Evolutionary conservation across 35 echinoderm and acorn worm genomes (phyloP), one percentile per base, ranked within the genome.

Genomic region (Strongylocentrotus purpuratus): DNA sequence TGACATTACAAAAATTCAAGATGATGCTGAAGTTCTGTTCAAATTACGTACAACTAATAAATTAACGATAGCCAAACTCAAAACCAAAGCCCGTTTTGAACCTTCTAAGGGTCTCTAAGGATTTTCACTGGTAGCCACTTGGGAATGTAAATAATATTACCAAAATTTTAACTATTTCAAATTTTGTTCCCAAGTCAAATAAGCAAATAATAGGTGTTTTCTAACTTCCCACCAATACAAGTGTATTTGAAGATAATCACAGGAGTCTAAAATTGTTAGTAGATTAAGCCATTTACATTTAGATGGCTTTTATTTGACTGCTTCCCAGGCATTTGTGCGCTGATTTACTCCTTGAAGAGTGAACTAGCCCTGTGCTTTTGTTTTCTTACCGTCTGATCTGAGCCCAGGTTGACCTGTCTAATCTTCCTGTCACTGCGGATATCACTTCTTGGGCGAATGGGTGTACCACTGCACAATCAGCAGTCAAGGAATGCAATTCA

Each of bases 351-450:
- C 14, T 15, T 71, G 17, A 71, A 28, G 65, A 28, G 65, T 22
- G 25, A 22, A 28, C 1, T 4, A 78, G 28, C 22, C 65, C 65
- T 78, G 25, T 18, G 20, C 65, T 41, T 41, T 41, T 41, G 35
- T 41, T 41, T 41, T 41, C 35, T 97, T 95, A 97, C 98, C 0
- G 96, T 96, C 70, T 96, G 98, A 46, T 99, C 98, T 15, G 98
- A 99, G 0, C 93, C 94, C 86, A 99, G 85, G 55, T 99, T 99
- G 86, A 99, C 98, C 91, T 99, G 98, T 20, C 97, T 94, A 48
- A 99, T 96, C 94, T 99, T 99, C 5, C 98, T 96, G 48, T 97
- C 96, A 95, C 96, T 97, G 33, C 96, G 95, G 61, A 99, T 95
- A 46, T 99, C 98, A 45, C 88, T 98, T 10, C 98, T 94, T 31